Evolutionary conservation across 2,888 invertebrate species (phyloP).

Genomic region (Epistrophe grossulariae): DNA sequence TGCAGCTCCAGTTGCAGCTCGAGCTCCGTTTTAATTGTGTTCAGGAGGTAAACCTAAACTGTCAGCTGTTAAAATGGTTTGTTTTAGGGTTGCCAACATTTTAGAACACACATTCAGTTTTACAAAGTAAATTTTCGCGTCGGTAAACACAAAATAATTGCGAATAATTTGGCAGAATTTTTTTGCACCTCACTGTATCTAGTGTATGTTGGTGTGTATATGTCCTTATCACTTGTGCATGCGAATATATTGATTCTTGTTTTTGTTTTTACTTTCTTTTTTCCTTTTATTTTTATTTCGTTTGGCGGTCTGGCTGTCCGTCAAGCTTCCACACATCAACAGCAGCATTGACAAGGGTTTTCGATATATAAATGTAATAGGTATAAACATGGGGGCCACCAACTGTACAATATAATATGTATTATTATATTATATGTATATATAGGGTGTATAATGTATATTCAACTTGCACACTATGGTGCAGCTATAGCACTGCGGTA

Average conservation of each 20-base stretch:
- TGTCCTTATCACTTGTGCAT: constrained; percentile 64
- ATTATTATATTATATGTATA: too few relatives aligned
- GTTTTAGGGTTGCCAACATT: too few relatives aligned
- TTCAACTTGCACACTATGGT: constrained; percentile 47
- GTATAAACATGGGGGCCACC: neutral
- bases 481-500: constrained; percentile 47
- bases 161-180: neutral
- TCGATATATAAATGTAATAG: constrained; percentile 27
- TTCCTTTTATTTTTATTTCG: constrained; percentile 40
- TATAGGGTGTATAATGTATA: neutral
- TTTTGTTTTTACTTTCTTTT: neutral
- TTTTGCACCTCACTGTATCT: neutral
- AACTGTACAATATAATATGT: neutral
- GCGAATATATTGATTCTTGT: constrained; percentile 67
- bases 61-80: too few relatives aligned
- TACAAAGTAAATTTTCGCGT: too few relatives aligned
- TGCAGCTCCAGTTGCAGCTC: too few relatives aligned
- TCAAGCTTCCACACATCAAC: constrained; percentile 70
- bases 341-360: constrained; percentile 45
- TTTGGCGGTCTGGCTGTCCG: constrained; percentile 50
- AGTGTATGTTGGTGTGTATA: constrained; percentile 7
- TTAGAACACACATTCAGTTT: too few relatives aligned
- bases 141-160: neutral
- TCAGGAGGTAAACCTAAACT: too few relatives aligned
- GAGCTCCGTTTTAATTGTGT: too few relatives aligned